Evolutionary conservation across 2,797 vertebrate species (phyloP), one percentile per base, ranked within the genome.

Genomic region (Mormyrops boulengeri): DNA sequence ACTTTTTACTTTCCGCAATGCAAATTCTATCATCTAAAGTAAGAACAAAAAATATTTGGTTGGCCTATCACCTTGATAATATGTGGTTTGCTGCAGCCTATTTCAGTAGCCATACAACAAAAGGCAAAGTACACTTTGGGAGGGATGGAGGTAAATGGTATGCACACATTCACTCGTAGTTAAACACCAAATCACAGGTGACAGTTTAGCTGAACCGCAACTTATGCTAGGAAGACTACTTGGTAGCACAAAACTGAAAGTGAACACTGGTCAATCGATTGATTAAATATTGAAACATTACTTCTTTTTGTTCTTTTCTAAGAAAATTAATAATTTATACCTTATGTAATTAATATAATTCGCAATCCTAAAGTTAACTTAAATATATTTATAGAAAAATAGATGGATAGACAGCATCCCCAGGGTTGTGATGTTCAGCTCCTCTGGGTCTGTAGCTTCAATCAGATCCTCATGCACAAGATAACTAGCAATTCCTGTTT

Each of bases 11-110:
- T 77, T 60, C n/a, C 26, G 73, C 6, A 80, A 8, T 44, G 73
- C 38, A 80, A 41, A 17, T 44, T 19, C 0, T 8, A 80, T 80
- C 77, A n/a, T 82, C 38, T 82, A 44, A 73, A 73, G 4, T 38
- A 9, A 82, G 77, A 44, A 82, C 7, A 82, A 47, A 82, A 82
- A 47, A 47, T 47, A 73, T 47, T 82, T 47, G 38, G 38, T 14
- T 47, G 77, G 17, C 77, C 17, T 82, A 8, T 82, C 77, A 82
- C 77, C 77, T n/a, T 82, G 77, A 82, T 89, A 82, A 41, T 52
- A 34, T 34, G 26, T 17, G 47, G 52, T 49, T 89, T 84, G 66
- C 87, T 89, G 88, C 89, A 88, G 89, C 57, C 69, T 89, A 17
- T 53, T 30, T 89, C 22, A 22, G 82, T 84, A 82, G 38, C 77